These are phyloP conservation scores for Nephila pilipes DNA, from an alignment of 1,140 invertebrate genomes.

Conservation along the genomic window DNA sequence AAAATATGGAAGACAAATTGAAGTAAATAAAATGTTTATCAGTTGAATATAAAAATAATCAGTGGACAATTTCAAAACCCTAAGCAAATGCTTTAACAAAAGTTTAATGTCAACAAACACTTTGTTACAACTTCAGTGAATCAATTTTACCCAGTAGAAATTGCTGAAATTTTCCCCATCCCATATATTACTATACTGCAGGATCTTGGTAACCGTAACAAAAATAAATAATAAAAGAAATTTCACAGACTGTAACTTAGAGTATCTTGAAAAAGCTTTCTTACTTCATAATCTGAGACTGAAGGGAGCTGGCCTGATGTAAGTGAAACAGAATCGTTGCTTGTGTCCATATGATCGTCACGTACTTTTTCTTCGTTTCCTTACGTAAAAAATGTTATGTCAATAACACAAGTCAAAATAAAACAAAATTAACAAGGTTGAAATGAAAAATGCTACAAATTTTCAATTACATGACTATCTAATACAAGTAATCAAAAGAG, in stretches of 20 bases:
- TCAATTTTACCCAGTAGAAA: too few relatives aligned
- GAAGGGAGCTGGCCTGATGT: constrained; percentile 90
- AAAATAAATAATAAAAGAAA: neutral
- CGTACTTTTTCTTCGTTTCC: constrained; percentile 35
- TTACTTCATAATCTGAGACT: constrained; percentile 86
- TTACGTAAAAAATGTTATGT: neutral
- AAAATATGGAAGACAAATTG: too few relatives aligned
- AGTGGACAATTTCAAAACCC: too few relatives aligned
- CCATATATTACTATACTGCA: neutral
- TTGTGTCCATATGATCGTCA: constrained; percentile 88
- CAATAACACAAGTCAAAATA: neutral
- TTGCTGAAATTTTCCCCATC: too few relatives aligned
- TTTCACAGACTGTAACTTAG: neutral
- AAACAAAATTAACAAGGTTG: neutral
- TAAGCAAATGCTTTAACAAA: too few relatives aligned
- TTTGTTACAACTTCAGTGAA: too few relatives aligned
- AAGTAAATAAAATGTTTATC: too few relatives aligned
- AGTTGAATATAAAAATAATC: too few relatives aligned
- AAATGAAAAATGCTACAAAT: neutral
- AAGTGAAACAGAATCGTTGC: constrained; percentile 94
- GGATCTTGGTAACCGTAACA: neutral
- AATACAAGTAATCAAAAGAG: neutral
- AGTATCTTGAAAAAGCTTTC: too few relatives aligned
- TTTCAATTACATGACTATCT: neutral
- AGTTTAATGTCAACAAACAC: too few relatives aligned